A percentile compares a stretch with the other conserved stretches of the same genome.
Conservation (phyloP, 2,113 vertebrate genomes). For the Rousettus leschenaultii region DNA sequence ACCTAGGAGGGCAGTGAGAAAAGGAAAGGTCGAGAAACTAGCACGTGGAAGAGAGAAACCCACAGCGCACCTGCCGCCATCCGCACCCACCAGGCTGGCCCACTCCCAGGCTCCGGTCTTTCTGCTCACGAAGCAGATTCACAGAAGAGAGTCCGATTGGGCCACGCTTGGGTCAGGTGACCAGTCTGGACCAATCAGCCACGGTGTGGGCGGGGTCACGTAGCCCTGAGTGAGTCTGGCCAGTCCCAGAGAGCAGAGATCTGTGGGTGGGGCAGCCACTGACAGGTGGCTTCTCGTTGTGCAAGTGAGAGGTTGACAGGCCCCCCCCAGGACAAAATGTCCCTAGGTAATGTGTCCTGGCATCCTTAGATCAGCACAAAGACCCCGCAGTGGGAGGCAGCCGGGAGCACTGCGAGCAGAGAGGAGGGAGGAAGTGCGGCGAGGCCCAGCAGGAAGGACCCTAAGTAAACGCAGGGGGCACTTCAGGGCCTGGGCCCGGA, state of each 20-base stretch:
- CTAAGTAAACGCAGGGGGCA: accelerated
- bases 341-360: too few relatives aligned
- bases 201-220: accelerated
- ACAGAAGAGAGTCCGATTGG: neutral
- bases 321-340: neutral
- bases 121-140: accelerated
- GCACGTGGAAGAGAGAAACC: accelerated
- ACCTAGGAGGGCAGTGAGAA: accelerated
- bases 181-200: neutral
- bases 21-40: neutral
- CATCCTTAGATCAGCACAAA: neutral
- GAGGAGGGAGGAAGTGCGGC: too few relatives aligned
- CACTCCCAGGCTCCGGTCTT: accelerated
- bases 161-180: neutral
- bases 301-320: neutral
- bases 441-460: neutral
- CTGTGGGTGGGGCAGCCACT: neutral
- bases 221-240: accelerated
- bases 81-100: accelerated
- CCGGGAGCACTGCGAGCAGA: neutral
- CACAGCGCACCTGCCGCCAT: accelerated
- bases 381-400: neutral
- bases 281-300: accelerated
- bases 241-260: neutral
- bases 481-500: neutral